Conservation (phyloP, 2,113 vertebrate genomes). For the Limnothrissa miodon region DNA sequence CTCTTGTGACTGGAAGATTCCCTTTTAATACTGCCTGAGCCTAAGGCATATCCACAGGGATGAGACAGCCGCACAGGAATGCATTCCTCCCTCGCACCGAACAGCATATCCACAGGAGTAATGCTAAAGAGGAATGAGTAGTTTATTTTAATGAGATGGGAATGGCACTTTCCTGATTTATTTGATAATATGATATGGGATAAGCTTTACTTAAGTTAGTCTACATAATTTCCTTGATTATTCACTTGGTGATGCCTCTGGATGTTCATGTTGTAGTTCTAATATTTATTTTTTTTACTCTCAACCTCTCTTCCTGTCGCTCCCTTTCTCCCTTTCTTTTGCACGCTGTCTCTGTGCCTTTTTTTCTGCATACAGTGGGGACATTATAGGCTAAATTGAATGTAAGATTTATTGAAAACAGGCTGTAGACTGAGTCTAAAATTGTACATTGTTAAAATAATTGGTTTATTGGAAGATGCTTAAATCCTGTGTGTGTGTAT, state of each 20-base stretch:
- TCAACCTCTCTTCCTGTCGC: too few species aligned
- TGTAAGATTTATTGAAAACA: background rate
- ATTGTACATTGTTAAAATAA: background rate
- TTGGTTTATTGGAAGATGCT: background rate
- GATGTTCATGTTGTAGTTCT: background rate
- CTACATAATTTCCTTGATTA: background rate
- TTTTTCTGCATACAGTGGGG: background rate
- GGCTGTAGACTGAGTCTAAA: background rate
- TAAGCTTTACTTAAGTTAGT: background rate
- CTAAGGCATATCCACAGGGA: background rate
- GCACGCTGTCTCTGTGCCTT: conserved; percentile 8
- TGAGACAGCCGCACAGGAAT: background rate
- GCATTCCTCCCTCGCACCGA: background rate
- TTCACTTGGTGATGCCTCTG: background rate
- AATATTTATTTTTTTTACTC: conserved; percentile 12
- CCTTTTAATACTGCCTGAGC: background rate
- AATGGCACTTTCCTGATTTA: background rate
- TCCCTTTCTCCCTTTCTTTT: conserved; percentile 11
- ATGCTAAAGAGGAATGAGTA: background rate
- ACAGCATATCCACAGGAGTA: background rate
- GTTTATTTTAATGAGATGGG: background rate
- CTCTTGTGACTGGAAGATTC: conserved; percentile 17
- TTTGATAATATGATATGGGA: background rate
- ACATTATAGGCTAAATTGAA: background rate
- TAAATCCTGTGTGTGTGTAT: background rate